A percentile compares a stretch with the other conserved stretches of the same genome.
These are phyloP conservation scores for Eupithecia vulgata DNA, from an alignment of 2,888 invertebrate species.

Conservation along the genomic window DNA sequence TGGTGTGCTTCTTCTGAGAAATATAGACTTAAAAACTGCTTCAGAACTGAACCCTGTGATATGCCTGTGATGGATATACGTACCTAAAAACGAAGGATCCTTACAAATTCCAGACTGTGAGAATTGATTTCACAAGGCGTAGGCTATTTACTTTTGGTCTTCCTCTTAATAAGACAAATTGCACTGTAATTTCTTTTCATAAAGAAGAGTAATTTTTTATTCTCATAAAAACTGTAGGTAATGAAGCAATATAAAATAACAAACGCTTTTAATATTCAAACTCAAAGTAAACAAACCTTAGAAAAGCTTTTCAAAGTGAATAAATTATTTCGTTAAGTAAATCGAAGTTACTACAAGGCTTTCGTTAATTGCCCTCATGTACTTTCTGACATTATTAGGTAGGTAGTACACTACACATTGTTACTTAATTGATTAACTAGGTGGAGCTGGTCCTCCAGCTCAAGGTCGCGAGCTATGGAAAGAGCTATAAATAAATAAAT, in stretches of 20 bases:
- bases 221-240: background rate
- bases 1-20: background rate
- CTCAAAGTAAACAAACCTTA: conserved; percentile 12
- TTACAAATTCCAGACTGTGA: background rate
- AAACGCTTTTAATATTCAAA: conserved; percentile 14
- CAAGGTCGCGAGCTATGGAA: too few relatives aligned
- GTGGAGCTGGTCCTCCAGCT: too few relatives aligned
- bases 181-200: background rate
- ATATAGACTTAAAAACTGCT: too few relatives aligned
- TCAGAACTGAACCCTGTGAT: too few relatives aligned
- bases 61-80: too few relatives aligned
- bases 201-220: background rate
- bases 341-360: conserved; percentile 38
- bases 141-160: background rate
- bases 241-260: conserved; percentile 9
- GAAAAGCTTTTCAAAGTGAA: conserved; percentile 23
- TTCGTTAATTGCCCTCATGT: background rate
- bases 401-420: too few relatives aligned
- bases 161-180: background rate
- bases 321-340: conserved; percentile 40
- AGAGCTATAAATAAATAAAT: too few relatives aligned
- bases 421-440: background rate
- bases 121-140: background rate
- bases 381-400: background rate
- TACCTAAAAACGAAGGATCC: background rate